Evolutionary conservation across 2,888 invertebrate genomes (phyloP).

Genomic region (Cryptocheilus praepositus): DNA sequence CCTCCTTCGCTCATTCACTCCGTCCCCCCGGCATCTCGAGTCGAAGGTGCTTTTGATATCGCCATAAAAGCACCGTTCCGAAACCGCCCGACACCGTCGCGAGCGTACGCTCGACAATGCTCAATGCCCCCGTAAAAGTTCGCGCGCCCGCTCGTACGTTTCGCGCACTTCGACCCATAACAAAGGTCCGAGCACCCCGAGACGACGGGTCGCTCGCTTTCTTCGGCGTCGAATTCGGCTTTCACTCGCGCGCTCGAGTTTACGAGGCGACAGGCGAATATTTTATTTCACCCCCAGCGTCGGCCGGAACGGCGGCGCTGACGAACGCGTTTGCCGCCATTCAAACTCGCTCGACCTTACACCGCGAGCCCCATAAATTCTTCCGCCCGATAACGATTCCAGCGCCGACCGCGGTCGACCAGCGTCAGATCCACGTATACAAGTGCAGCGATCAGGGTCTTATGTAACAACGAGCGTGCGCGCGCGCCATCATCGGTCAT

Average conservation of each 20-base stretch:
- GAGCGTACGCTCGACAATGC: too few relatives aligned
- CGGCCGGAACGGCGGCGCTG: conserved; percentile 40
- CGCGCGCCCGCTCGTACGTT: conserved; percentile 12
- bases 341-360: conserved; percentile 35
- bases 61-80: conserved; percentile 52
- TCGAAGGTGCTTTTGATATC: conserved; percentile 52
- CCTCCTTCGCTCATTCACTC: conserved; percentile 17
- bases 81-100: conserved; percentile 18
- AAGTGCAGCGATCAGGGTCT: too few relatives aligned
- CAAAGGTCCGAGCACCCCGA: background rate
- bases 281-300: conserved; percentile 48
- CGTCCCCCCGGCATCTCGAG: conserved; percentile 14
- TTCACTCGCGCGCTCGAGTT: conserved; percentile 25
- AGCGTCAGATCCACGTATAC: too few relatives aligned
- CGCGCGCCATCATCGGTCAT: too few relatives aligned
- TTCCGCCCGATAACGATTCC: conserved; percentile 31
- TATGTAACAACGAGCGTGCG: background rate
- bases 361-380: conserved; percentile 21
- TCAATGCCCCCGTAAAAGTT: conserved; percentile 12
- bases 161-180: conserved; percentile 3
- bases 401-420: conserved; percentile 16
- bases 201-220: background rate
- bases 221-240: conserved; percentile 5
- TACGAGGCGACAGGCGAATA: conserved; percentile 55
- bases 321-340: conserved; percentile 30